Conservation (phyloP, 2,797 vertebrate species). For the Sylvia borin region DNA sequence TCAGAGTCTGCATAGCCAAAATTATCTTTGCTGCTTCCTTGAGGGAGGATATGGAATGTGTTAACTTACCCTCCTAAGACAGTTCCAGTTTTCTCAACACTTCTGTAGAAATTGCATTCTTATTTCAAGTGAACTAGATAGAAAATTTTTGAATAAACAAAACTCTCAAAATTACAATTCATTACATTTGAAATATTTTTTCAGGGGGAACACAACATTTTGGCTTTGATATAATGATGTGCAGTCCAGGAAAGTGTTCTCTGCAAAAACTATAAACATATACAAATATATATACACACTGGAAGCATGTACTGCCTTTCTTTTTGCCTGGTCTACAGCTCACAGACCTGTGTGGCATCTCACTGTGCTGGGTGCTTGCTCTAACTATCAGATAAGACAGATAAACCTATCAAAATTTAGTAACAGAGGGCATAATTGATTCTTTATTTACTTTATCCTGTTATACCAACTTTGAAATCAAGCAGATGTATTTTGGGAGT, state of each 20-base stretch:
- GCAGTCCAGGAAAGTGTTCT: not conserved
- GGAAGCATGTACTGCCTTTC: not conserved
- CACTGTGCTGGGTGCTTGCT: not conserved
- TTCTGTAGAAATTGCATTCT: not conserved
- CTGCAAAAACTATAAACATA: not conserved
- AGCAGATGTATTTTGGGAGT: not conserved
- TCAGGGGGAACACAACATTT: not conserved
- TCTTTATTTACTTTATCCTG: not conserved
- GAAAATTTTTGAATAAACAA: not conserved
- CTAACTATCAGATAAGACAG: not conserved
- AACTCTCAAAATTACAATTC: not conserved
- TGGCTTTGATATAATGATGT: not conserved
- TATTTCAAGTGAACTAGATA: not conserved
- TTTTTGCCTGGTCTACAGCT: not conserved
- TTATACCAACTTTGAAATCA: not conserved
- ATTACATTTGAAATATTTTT: not conserved
- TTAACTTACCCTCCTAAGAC: not conserved
- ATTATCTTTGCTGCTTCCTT: not conserved
- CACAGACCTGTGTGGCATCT: not conserved
- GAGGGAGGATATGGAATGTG: not conserved
- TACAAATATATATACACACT: fast-evolving
- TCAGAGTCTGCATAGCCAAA: not conserved
- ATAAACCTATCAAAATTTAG: not conserved
- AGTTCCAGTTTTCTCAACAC: not conserved
- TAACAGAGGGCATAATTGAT: not conserved